Conservation (phyloP, 2,888 invertebrate genomes). For the Polyommatus iphigenia region DNA sequence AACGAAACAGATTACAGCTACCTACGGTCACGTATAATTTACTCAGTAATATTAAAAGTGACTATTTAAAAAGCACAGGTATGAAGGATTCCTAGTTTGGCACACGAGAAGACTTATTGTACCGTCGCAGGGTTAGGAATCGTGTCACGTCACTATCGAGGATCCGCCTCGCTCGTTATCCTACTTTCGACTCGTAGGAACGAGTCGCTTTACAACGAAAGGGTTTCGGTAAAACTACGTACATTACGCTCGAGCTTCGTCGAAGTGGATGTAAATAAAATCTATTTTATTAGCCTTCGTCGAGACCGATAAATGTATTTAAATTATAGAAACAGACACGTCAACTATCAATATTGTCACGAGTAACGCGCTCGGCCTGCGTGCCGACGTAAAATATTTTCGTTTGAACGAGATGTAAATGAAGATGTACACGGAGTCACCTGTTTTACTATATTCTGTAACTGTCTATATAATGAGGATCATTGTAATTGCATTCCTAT, state of each 20-base stretch:
- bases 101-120: slow-evolving; percentile 57
- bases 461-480: slow-evolving; percentile 5
- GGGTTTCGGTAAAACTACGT: slow-evolving; percentile 10
- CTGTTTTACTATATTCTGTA: slow-evolving; percentile 16
- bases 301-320: slow-evolving; percentile 11
- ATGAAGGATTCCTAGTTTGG: slow-evolving; percentile 69
- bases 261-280: slow-evolving; percentile 12
- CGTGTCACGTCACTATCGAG: background rate
- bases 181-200: background rate
- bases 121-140: slow-evolving; percentile 32
- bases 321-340: background rate
- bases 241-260: background rate
- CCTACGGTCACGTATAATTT: slow-evolving; percentile 64
- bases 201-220: background rate
- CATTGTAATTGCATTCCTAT: slow-evolving; percentile 32
- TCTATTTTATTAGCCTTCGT: background rate
- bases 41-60: slow-evolving; percentile 52
- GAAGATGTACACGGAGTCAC: slow-evolving; percentile 10
- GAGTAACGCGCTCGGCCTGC: slow-evolving; percentile 2
- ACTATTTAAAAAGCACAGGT: slow-evolving; percentile 57
- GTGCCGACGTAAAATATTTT: background rate
- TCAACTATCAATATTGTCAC: slow-evolving; percentile 17
- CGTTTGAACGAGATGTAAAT: slow-evolving; percentile 14
- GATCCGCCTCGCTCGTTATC: slow-evolving; percentile 12
- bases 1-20: slow-evolving; percentile 73